phyloP scores from a whole-genome alignment of 1,140 invertebrate genomes.

The Archegozetes longisetosus region DNA sequence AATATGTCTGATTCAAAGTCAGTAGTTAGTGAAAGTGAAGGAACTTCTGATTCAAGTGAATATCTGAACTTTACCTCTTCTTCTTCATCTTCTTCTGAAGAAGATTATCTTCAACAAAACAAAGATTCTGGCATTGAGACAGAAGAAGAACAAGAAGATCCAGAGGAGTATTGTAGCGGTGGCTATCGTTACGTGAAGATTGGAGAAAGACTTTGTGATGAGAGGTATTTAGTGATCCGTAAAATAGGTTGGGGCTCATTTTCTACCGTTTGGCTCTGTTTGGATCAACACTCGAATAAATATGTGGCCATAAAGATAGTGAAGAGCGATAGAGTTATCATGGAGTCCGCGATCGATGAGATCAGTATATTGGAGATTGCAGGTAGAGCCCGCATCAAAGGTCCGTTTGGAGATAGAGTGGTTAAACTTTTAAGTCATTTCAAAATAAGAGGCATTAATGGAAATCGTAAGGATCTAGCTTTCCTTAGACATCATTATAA shows the following conservation, averaged over 20 bases:
- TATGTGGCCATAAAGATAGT: constrained; percentile 97
- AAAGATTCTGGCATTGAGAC: no score
- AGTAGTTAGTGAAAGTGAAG: no score
- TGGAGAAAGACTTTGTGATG: constrained; percentile 79
- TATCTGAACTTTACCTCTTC: no score
- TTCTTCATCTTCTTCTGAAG: no score
- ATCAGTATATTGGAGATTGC: constrained; percentile 88
- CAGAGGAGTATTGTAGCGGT: constrained; percentile 80
- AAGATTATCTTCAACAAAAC: no score
- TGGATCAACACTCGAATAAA: constrained; percentile 73
- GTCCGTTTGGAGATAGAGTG: constrained; percentile 82
- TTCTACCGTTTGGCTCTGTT: constrained; percentile 94
- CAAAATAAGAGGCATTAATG: constrained; percentile 92
- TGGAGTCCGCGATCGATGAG: constrained; percentile 94
- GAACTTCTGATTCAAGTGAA: no score
- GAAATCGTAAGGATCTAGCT: constrained; percentile 40
- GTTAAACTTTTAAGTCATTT: constrained; percentile 96
- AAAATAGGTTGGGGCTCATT: constrained; percentile 98
- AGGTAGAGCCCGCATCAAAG: constrained; percentile 68
- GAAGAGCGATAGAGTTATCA: constrained; percentile 95
- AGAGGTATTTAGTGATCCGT: constrained; percentile 81
- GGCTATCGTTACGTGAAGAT: constrained; percentile 96
- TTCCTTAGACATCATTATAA: constrained; percentile 24
- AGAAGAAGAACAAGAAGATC: constrained; percentile 82
- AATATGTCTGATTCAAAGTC: no score